phyloP scores from a whole-genome alignment of 1,140 invertebrate genomes.

The Epicauta chinensis region DNA sequence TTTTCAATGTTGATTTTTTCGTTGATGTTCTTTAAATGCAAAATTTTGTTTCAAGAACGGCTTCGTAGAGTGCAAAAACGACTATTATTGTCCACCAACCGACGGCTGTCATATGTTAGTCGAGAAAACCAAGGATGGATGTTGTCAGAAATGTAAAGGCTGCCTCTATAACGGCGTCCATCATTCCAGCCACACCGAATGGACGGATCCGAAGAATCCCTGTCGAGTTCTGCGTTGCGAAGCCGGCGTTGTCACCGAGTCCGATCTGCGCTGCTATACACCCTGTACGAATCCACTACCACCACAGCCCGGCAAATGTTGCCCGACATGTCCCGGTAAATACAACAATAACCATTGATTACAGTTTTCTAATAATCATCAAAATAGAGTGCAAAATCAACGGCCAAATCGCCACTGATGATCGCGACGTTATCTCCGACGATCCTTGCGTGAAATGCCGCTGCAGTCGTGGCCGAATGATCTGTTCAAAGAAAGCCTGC shows the following conservation, averaged over 20 bases:
- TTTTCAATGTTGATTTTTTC: no score
- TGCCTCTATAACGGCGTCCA: constrained; percentile 67
- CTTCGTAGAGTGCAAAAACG: constrained; percentile 59
- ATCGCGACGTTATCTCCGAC: constrained; percentile 66
- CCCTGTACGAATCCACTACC: constrained; percentile 67
- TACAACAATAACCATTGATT: constrained; percentile 3
- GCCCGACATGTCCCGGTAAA: constrained; percentile 71
- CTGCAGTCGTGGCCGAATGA: constrained; percentile 67
- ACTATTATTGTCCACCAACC: constrained; percentile 57
- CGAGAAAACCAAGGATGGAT: constrained; percentile 50
- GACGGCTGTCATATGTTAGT: constrained; percentile 63
- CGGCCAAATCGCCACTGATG: constrained; percentile 57
- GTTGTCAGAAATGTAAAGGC: constrained; percentile 67
- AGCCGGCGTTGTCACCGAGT: constrained; percentile 77
- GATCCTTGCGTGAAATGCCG: constrained; percentile 84
- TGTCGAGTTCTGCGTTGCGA: constrained; percentile 68
- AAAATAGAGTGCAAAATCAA: constrained; percentile 68
- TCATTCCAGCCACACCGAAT: constrained; percentile 69
- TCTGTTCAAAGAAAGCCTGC: constrained; percentile 77
- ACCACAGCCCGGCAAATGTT: constrained; percentile 69
- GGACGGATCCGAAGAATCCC: constrained; percentile 62
- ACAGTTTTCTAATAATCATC: no score
- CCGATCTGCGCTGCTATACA: constrained; percentile 68
- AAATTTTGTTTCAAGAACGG: constrained; percentile 58
- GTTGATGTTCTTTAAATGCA: no score